Evolutionary conservation across 2,113 vertebrate genomes (phyloP), one percentile per base, ranked within the genome.

Genomic region (Halcyon senegalensis): DNA sequence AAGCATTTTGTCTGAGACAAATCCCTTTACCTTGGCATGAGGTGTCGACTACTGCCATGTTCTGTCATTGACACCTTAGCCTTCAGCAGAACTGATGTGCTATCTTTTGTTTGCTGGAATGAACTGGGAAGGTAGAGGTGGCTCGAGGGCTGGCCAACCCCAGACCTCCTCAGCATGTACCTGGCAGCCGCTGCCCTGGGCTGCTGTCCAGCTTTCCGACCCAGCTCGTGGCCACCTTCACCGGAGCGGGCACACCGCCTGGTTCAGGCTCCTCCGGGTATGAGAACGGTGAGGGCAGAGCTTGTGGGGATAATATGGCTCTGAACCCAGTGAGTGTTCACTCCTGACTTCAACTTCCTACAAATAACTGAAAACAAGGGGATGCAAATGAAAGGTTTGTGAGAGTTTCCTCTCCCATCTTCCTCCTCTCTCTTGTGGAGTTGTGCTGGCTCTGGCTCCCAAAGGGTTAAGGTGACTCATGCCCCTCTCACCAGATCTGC

Each of bases 391-490:
- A 62, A 86, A 64, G 66, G 46, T 66, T 62, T 80, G 31, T 10
- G 28, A 33, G 68, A 80, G 44, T 60, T 92, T 84, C 67, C 41
- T 90, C 67, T 76, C 30, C n/a, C 3, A 0, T 82, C 78, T 79
- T 75, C 69, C 25, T 77, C 4, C 1, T 84, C 48, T 82, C 33
- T 13, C 24, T 44, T 24, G 19, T 53, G 48, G 60, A 56, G 51
- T 5, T 81, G 69, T 74, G 28, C 67, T 68, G 60, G 44, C 70
- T 84, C 43, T 81, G 90, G 88, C 72, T 89, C 23, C 67, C 31
- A 18, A 83, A 96, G 94, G 93, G 95, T 96, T 96, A 97, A 95
- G 81, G 91, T 95, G 94, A 96, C 87, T 97, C 96, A 96, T 93
- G 87, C 78, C 93, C 93, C 89, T 93, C 94, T 96, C 74, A 74